Base-by-base conservation (phyloP, 2,797 vertebrate species). In the Falco peregrinus region DNA sequence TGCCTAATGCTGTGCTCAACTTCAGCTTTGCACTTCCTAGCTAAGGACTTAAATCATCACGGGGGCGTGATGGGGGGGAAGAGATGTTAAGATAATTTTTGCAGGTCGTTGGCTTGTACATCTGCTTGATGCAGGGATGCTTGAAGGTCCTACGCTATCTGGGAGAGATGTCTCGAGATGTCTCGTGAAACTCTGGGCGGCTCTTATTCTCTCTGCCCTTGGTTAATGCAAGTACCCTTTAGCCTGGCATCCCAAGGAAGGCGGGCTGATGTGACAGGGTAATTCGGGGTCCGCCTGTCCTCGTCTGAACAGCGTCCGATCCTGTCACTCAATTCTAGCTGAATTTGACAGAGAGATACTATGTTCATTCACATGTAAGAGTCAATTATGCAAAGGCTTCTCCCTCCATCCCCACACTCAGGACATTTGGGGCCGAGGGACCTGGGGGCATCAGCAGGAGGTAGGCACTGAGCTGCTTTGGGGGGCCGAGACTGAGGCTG, bases 11-110 rank as follows among this genome's bases (percentile, higher is more conserved):
- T 25, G 37, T 20, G 68, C 78, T 87, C 71, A 71, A 69, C 86
- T 93, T 65, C 88, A 88, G 94, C 91, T 76, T 86, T 17, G 8
- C 74, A 20, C 89, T 90, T 87, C 85, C 63, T 50, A 70, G 70
- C 76, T 54, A 65, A 89, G 79, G 45, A 8, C 60, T 76, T 56
- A 47, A 84, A 19, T 94, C 94, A 74, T 57, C 53, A 4, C 0
- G 3, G 70, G 69, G 35, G 47, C 67, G 59, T 10, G 20, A 25
- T 13, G 26, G n/a, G 56, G 48, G 39, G 17, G 39, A 21, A 17
- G 43, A 35, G 26, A 83, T 1, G 2, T 59, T 69, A 61, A 43
- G 79, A 22, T 78, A 25, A 64, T 93, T 93, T 89, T 69, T 84
- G 86, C 88, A 91, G 86, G 68, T 86, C 74, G 1, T 60, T 81